Evolutionary conservation across 2,797 vertebrate genomes (phyloP), one percentile per base, ranked within the genome.

Genomic region (Myiotriccus ornatus): DNA sequence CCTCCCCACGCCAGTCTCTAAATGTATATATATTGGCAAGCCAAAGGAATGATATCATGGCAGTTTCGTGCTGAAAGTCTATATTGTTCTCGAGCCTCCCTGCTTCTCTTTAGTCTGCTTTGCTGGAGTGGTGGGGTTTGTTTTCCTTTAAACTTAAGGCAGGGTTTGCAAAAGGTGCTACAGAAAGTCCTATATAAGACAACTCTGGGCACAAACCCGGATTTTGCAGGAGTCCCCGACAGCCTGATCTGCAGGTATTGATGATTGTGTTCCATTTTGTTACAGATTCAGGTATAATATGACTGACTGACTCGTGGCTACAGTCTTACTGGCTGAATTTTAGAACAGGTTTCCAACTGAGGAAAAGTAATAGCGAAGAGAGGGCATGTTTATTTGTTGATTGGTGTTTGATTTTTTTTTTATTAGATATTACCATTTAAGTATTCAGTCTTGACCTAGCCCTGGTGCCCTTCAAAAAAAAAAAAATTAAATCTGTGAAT

Each of bases 51-150:
- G 86, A 96, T 96, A 96, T 86, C 77, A 90, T 76, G 53, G 71
- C 16, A 17, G 80, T 96, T 95, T 91, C 57, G 32, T 95, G 65
- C 89, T 96, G 94, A 94, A 97, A 96, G 82, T 94, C 7, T 87
- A 90, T 57, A 32, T 94, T 96, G 92, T 87, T 93, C 89, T 90
- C 68, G 52, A 59, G 53, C 32, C 28, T 75, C 43, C 23, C 35
- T 83, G 37, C 34, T 91, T 68, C 71, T 92, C 77, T 56, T 87
- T 22, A 52, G 70, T 81, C 16, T 37, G 34, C 85, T 62, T 73
- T 73, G 37, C n/a, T 67, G 14, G 25, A 57, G 17, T 23, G n/a
- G 34, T 53, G 28, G 15, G 41, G 9, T 50, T 62, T 39, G 12
- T 49, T 89, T 50, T 27, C 60, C 8, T 80, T 80, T 71, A 41